A percentile compares a stretch with the other conserved stretches of the same genome.
Conservation (phyloP, 2,113 vertebrate species). For the Paradoxurus hermaphroditus region DNA sequence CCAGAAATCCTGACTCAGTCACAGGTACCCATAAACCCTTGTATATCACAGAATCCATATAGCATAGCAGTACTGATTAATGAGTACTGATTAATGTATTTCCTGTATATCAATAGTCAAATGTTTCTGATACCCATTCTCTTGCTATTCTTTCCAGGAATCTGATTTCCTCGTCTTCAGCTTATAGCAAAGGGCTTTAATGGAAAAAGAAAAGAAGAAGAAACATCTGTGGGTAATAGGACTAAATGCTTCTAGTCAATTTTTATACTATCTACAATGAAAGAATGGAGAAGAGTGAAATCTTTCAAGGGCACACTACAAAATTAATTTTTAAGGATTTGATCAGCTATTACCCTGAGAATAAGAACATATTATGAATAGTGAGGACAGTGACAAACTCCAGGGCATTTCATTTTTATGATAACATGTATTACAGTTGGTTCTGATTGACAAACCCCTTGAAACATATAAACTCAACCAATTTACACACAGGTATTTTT, state of each 20-base stretch:
- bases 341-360: background rate
- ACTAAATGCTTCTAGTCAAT: background rate
- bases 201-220: background rate
- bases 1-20: background rate
- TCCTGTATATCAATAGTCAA: background rate
- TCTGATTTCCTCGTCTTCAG: background rate
- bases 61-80: background rate
- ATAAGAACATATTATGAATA: background rate
- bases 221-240: background rate
- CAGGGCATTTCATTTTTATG: background rate
- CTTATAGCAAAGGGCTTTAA: background rate
- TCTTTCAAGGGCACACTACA: background rate
- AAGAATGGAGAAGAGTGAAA: background rate
- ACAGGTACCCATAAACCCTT: background rate
- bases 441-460: background rate
- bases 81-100: background rate
- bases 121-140: background rate
- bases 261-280: background rate
- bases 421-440: background rate
- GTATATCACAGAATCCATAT: background rate
- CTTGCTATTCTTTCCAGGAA: background rate
- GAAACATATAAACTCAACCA: background rate
- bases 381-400: background rate
- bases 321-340: background rate
- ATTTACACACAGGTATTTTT: slow-evolving; percentile 1